Evolutionary conservation across 1,140 invertebrate genomes (phyloP).

Genomic region (Papilio polyxenes): DNA sequence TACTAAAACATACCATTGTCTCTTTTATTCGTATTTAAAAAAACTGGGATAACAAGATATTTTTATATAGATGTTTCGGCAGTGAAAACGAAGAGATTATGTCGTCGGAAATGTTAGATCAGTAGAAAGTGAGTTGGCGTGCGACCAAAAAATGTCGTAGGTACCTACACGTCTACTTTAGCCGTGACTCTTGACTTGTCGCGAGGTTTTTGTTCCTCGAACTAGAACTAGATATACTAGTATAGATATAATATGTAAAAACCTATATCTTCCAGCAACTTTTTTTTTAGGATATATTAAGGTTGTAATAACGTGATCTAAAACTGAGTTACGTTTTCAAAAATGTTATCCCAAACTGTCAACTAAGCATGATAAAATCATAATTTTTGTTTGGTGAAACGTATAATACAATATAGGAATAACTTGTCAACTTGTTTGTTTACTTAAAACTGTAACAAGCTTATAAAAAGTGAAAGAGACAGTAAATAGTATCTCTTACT

Average conservation of each 20-base stretch:
- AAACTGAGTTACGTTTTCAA: too few species aligned
- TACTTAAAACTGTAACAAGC: too few species aligned
- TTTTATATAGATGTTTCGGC: neutral
- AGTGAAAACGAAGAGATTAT: neutral
- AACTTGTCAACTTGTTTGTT: too few species aligned
- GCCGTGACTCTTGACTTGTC: constrained; percentile 25
- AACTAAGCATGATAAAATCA: too few species aligned
- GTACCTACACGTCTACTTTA: constrained; percentile 25
- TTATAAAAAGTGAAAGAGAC: neutral
- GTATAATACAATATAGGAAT: too few species aligned
- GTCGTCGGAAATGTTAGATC: neutral
- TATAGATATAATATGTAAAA: neutral
- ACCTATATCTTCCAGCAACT: neutral
- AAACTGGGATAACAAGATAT: neutral
- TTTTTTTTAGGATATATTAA: neutral
- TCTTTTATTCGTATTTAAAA: neutral
- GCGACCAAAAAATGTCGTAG: constrained; percentile 27
- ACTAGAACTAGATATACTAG: constrained; percentile 13
- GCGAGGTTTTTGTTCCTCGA: constrained; percentile 18
- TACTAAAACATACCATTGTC: neutral
- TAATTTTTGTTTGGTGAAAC: too few species aligned
- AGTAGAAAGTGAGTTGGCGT: constrained; percentile 33
- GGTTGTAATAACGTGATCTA: neutral
- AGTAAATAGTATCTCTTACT: neutral
- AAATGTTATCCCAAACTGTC: too few species aligned